These are phyloP conservation scores for Macroteleia sp. DNA, from an alignment of 2,888 invertebrate genomes.

Conservation along the genomic window DNA sequence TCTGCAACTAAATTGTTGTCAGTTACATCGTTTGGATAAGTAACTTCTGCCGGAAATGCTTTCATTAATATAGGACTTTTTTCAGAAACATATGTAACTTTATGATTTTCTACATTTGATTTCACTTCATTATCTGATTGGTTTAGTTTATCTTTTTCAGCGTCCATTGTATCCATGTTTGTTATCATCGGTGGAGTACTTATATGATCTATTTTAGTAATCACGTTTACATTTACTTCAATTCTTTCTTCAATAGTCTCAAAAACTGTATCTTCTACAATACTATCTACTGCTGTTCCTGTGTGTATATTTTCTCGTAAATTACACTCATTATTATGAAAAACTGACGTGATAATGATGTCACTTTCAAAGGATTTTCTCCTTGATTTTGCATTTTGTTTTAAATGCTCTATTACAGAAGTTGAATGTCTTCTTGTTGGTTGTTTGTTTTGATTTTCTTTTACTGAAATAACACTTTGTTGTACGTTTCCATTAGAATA, in stretches of 20 bases:
- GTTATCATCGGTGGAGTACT: slow-evolving; percentile 3
- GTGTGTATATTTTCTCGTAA: no score
- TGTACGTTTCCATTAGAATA: background rate
- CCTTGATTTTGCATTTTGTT: slow-evolving; percentile 20
- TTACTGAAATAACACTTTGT: background rate
- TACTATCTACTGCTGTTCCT: background rate
- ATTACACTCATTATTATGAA: no score
- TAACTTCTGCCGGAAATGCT: no score
- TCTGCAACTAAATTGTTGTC: no score
- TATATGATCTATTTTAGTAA: no score
- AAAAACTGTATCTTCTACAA: background rate
- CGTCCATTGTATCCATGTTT: background rate
- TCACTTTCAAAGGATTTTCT: slow-evolving; percentile 51
- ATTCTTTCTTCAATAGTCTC: background rate
- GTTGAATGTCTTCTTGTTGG: slow-evolving; percentile 39
- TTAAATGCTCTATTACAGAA: slow-evolving; percentile 18
- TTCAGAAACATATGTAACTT: no score
- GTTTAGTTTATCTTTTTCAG: slow-evolving; percentile 3
- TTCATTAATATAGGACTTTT: no score
- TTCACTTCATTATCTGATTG: no score
- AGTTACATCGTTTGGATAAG: no score
- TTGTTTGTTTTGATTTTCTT: slow-evolving; percentile 3
- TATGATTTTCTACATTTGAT: no score
- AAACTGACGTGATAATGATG: slow-evolving; percentile 39
- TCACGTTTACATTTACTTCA: background rate